Evolutionary conservation across 2,113 vertebrate species (phyloP).

Genomic region (Xyrauchen texanus): DNA sequence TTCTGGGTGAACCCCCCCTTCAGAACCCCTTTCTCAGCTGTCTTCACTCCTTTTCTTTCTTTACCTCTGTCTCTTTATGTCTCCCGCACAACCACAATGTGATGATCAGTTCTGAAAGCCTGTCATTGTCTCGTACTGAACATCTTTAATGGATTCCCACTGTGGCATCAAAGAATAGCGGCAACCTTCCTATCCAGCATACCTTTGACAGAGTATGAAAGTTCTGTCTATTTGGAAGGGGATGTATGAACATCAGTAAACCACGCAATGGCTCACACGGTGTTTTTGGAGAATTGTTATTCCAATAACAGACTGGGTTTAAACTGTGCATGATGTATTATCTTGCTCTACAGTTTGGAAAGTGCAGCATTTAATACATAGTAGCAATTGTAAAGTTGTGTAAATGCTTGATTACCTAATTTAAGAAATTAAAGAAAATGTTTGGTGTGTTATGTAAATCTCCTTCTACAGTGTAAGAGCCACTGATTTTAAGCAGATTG

Average conservation of each 20-base stretch:
- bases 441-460: neutral
- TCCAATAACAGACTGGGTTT: slow-evolving; percentile 26
- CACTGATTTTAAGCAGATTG: slow-evolving; percentile 16
- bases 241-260: slow-evolving; percentile 30
- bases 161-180: slow-evolving; percentile 42
- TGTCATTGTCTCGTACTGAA: slow-evolving; percentile 41
- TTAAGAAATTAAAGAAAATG: neutral
- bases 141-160: slow-evolving; percentile 52
- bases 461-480: neutral
- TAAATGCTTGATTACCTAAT: neutral
- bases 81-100: slow-evolving; percentile 10
- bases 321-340: slow-evolving; percentile 17
- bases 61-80: neutral
- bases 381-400: neutral
- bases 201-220: slow-evolving; percentile 30
- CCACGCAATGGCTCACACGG: neutral
- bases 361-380: neutral
- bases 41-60: slow-evolving; percentile 20
- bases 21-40: slow-evolving; percentile 25
- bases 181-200: slow-evolving; percentile 21
- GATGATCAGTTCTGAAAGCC: slow-evolving; percentile 38
- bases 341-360: slow-evolving; percentile 12
- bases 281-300: slow-evolving; percentile 23
- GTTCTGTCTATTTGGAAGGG: neutral
- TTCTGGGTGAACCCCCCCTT: no score